Evolutionary conservation across 2,888 invertebrate species (phyloP).

Genomic region (Eupeodes latifasciatus): DNA sequence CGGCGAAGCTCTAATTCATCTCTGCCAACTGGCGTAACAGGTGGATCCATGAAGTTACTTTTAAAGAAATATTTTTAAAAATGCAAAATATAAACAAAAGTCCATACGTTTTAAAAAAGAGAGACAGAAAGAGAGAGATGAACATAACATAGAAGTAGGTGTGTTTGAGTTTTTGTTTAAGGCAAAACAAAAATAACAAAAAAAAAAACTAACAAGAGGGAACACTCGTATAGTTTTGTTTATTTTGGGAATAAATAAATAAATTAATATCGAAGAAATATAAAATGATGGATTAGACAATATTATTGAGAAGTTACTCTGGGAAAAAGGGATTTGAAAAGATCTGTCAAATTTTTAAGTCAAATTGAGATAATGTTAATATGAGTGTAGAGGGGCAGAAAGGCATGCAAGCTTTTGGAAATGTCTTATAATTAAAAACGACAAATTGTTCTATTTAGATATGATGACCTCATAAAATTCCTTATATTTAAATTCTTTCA

Average conservation of each 20-base stretch:
- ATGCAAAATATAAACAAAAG: conserved; percentile 36
- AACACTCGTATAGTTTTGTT: conserved; percentile 37
- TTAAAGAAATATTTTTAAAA: conserved; percentile 44
- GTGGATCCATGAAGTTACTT: conserved; percentile 85
- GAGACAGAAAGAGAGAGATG: background rate
- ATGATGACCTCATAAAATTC: no score
- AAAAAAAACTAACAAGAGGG: background rate
- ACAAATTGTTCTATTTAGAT: conserved; percentile 63
- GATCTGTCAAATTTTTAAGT: background rate
- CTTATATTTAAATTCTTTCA: no score
- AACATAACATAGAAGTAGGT: background rate
- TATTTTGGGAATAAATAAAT: conserved; percentile 12
- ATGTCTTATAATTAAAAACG: background rate
- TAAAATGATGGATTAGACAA: background rate
- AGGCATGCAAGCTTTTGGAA: background rate
- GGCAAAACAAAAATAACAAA: conserved; percentile 10
- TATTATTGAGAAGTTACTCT: background rate
- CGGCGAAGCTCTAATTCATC: conserved; percentile 91
- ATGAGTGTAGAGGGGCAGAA: no score
- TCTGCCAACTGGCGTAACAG: conserved; percentile 91
- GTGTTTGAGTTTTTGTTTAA: conserved; percentile 20
- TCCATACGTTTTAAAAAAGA: conserved; percentile 30
- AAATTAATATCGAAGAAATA: background rate
- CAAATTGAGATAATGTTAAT: background rate
- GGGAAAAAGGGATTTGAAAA: background rate